Conservation (phyloP, 2,113 vertebrate genomes). For the Hepsetus odoe region DNA sequence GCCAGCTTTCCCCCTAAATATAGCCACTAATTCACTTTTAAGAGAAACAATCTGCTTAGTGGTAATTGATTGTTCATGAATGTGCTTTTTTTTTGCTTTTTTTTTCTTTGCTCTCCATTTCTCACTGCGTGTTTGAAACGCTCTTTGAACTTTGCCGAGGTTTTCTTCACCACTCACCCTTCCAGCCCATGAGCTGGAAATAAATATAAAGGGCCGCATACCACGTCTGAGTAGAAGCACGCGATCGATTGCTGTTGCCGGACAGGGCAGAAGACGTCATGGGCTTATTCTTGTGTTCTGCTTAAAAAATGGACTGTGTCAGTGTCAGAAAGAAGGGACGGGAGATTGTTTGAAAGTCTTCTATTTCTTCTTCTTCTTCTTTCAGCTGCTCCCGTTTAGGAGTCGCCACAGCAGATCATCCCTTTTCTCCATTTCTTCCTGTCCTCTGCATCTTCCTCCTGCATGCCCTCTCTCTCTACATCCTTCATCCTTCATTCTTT, state of each 20-base stretch:
- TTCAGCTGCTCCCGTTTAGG: too few species aligned
- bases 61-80: constrained; percentile 46
- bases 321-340: too few species aligned
- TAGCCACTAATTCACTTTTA: constrained; percentile 38
- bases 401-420: too few species aligned
- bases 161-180: not conserved
- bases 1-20: constrained; percentile 31
- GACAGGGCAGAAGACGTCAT: not conserved
- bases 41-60: constrained; percentile 44
- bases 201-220: constrained; percentile 2
- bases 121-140: not conserved
- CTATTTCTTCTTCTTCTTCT: too few species aligned
- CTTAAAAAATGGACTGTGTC: too few species aligned
- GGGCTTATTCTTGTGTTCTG: not conserved
- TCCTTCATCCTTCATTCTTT: too few species aligned
- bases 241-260: not conserved
- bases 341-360: too few species aligned
- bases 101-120: not conserved
- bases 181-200: constrained; percentile 8
- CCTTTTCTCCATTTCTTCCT: too few species aligned
- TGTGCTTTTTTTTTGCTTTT: constrained; percentile 11
- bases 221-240: not conserved
- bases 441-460: too few species aligned
- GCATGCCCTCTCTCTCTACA: too few species aligned
- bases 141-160: constrained; percentile 19